Conservation (phyloP, 2,888 invertebrate species). For the Platycheirus albimanus region DNA sequence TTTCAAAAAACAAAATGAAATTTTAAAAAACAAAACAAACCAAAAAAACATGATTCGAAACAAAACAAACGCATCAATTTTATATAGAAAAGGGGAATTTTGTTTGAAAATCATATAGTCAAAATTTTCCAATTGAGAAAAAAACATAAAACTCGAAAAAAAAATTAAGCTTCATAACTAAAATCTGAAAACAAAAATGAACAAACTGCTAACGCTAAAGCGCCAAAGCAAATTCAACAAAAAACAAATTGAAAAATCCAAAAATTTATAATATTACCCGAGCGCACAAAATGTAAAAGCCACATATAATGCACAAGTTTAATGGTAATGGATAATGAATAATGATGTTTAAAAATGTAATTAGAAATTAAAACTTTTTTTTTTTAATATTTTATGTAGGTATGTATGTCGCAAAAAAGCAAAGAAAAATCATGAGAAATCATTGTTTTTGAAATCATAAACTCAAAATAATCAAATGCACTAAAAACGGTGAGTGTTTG, state of each 20-base stretch:
- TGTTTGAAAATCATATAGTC: constrained; percentile 22
- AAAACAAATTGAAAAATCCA: constrained; percentile 22
- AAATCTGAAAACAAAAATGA: not conserved
- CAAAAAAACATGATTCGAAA: constrained; percentile 22
- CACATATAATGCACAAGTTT: constrained; percentile 70
- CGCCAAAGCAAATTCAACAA: constrained; percentile 49
- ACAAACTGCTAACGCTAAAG: constrained; percentile 43
- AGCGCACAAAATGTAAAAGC: constrained; percentile 71
- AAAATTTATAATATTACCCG: constrained; percentile 15
- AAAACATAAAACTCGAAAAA: constrained; percentile 25
- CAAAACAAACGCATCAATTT: constrained; percentile 77
- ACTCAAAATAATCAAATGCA: constrained; percentile 62
- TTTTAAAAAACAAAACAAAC: constrained; percentile 36
- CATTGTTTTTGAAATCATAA: constrained; percentile 58
- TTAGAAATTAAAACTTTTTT: too few species aligned
- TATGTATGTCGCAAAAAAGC: constrained; percentile 44
- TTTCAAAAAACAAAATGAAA: constrained; percentile 34
- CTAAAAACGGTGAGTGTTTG: constrained; percentile 67
- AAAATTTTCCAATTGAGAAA: constrained; percentile 26
- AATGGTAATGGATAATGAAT: constrained; percentile 9
- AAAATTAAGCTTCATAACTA: constrained; percentile 21
- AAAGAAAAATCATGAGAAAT: constrained; percentile 28
- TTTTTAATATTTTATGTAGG: constrained; percentile 7
- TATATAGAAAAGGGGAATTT: constrained; percentile 9
- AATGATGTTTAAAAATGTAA: too few species aligned